Base-by-base conservation (phyloP, 2,113 vertebrate species). In the Gavialis gangeticus region DNA sequence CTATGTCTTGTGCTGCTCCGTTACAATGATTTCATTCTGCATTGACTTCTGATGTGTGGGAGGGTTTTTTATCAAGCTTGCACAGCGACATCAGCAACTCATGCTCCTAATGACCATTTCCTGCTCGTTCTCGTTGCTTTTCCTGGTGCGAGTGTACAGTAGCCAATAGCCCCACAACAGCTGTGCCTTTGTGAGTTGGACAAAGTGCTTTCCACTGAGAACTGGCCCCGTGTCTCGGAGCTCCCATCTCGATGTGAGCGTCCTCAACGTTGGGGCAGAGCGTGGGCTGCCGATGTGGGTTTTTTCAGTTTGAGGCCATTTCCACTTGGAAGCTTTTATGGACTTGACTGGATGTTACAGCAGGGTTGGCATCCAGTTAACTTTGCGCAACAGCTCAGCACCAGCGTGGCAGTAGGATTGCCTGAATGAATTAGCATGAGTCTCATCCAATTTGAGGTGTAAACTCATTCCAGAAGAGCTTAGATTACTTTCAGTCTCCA, bases 1-100 rank as follows among this genome's bases (percentile, higher is more conserved):
- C 91, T 82, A 57, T 28, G 57, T 82, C 88, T 76, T 24, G 0
- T 79, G 86, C 79, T 5, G 0, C 63, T 60, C 14, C 66, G 76
- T 34, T 7, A 95, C 88, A 96, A 71, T 82, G 91, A 11, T 54
- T 95, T 75, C 90, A 95, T 97, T 96, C 91, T 96, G 69, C 59
- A 75, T 91, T 95, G 84, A 75, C 79, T 94, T 73, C 0, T 1
- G 27, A 91, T 69, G 84, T 62, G 82, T 79, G 76, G 82, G 95
- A 94, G 89, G 46, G 0, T 59, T 91, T 79, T 90, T 67, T 16
- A n/a, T 25, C 16, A 13, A 71, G 75, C 57, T 82, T 94, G 89
- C 58, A 16, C 95, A 90, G 91, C 90, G 64, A 2, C 69, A 82
- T 64, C 60, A 87, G 22, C 10, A 71, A 84, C 90, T 85, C 80